Base-by-base conservation (phyloP, 1,140 invertebrate species). In the Heterodera carotae region DNA sequence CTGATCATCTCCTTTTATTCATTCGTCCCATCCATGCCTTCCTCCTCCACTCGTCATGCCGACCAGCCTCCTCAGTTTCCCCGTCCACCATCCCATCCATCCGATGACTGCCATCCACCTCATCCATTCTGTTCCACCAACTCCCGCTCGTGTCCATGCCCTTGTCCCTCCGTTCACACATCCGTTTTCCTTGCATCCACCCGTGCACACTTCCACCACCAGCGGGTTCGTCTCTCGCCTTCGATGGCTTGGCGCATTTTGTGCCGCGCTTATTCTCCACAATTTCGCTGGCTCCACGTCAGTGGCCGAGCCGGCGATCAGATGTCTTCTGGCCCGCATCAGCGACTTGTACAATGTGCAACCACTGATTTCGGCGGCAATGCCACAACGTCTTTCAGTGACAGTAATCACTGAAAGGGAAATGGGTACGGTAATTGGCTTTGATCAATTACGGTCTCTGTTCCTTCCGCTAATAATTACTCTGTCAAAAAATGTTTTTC, bases 321-420 rank as follows among this genome's bases (percentile, higher is more conserved):
- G 76, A 56, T 84, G 83, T 15, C 83, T 76, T 43, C 79, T 69
- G n/a, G 75, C 74, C 36, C 77, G 22, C 43, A 59, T 48, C 75
- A 53, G 33, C 27, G 81, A 80, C 64, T 86, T 85, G 70, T 84
- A 84, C 22, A 84, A 67, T 8, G 83, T 86, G 69, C 83, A 84
- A 8, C 84, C 83, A 27, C 71, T 75, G n/a, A 86, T 71, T 22
- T 84, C 84, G n/a, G 81, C 68, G 43, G 62, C 84, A 25, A 69
- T 69, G n/a, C 83, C 83, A 69, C 83, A 86, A 15, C 78, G 62
- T 22, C 83, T 75, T 72, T 84, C 83, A 2, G 84, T 84, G 27
- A 84, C 70, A 22, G 77, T 84, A 15, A 84, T 74, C 15, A 66
- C 83, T 84, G 56, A 60, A 84, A 80, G 39, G 39, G 6, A 43